Evolutionary conservation across 30 jellyfish, hydroid and myxozoan genomes (phyloP).

Genomic region (Aurelia aurita): DNA sequence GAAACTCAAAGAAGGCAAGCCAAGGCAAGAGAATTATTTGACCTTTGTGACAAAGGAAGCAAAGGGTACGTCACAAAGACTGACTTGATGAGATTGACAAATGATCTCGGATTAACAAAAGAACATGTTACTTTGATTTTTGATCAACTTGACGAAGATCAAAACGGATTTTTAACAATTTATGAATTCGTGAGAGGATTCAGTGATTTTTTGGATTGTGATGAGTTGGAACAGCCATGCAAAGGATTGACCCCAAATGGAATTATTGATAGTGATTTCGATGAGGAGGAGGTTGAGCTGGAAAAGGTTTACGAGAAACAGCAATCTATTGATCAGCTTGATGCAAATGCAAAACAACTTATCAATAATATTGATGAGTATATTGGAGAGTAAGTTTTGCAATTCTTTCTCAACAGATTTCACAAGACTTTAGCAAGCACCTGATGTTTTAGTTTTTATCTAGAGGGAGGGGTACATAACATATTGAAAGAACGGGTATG

Average conservation of each 20-base stretch:
- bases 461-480: too few species aligned
- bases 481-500: too few species aligned
- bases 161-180: slow-evolving; percentile 91
- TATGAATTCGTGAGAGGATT: slow-evolving; percentile 92
- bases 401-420: too few species aligned
- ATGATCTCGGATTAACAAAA: slow-evolving; percentile 68
- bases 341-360: slow-evolving; percentile 54
- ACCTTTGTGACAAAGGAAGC: slow-evolving; percentile 81
- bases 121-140: slow-evolving; percentile 82
- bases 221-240: not conserved
- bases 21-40: slow-evolving; percentile 80
- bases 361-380: slow-evolving; percentile 58
- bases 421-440: too few species aligned
- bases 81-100: slow-evolving; percentile 77
- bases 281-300: not conserved
- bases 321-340: slow-evolving; percentile 63
- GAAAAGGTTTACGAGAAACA: slow-evolving; percentile 26
- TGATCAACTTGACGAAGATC: slow-evolving; percentile 84
- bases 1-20: slow-evolving; percentile 43
- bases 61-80: slow-evolving; percentile 89
- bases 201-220: slow-evolving; percentile 65
- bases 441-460: too few species aligned
- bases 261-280: not conserved
- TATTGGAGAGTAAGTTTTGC: slow-evolving; percentile 59
- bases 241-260: not conserved